Conservation (phyloP, 1,140 invertebrate genomes). For the Drosophila setifemur region DNA sequence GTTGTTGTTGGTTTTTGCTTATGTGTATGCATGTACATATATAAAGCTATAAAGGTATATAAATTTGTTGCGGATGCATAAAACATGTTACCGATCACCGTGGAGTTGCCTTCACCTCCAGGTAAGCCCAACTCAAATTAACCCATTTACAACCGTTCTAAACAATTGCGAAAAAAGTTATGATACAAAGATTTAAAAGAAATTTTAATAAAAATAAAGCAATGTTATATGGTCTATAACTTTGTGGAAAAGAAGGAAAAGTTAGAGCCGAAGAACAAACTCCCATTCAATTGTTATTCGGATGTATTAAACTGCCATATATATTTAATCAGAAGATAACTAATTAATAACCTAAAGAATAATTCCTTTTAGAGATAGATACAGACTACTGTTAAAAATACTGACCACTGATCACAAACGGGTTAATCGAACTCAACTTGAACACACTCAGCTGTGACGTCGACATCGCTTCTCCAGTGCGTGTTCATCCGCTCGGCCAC, state of each 20-base stretch:
- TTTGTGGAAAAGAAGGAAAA: too few species aligned
- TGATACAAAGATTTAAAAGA: too few species aligned
- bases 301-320: too few species aligned
- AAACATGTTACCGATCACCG: constrained; percentile 72
- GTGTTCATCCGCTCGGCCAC: constrained; percentile 64
- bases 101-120: constrained; percentile 52
- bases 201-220: too few species aligned
- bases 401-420: not conserved
- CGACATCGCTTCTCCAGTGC: constrained; percentile 9
- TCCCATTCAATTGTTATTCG: too few species aligned
- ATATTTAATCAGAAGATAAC: too few species aligned
- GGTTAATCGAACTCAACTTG: constrained; percentile 22
- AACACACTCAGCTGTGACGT: constrained; percentile 27
- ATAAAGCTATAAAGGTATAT: constrained; percentile 15
- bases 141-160: not conserved
- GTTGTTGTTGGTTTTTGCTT: constrained; percentile 42
- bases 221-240: too few species aligned
- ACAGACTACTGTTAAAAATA: constrained; percentile 1
- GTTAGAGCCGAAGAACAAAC: too few species aligned
- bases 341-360: too few species aligned
- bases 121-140: constrained; percentile 16
- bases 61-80: constrained; percentile 71
- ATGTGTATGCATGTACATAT: constrained; percentile 40
- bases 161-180: too few species aligned
- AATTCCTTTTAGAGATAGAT: too few species aligned